These are phyloP conservation scores for Lasioglossum baleicum DNA, from an alignment of 1,140 invertebrate genomes.

Conservation along the genomic window DNA sequence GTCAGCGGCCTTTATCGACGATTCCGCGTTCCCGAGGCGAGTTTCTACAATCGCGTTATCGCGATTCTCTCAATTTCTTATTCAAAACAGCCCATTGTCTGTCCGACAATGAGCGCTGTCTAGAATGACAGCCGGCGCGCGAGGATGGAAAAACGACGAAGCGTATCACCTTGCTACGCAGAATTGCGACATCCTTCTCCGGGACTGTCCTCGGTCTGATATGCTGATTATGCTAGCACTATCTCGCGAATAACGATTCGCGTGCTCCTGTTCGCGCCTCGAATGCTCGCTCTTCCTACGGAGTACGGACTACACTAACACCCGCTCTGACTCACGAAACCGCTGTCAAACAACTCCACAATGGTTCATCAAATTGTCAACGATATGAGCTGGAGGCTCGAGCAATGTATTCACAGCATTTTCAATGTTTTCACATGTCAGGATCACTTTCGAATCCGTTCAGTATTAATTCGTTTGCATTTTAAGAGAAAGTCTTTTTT, in stretches of 20 bases:
- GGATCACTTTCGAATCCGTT: no score
- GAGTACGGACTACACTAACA: neutral
- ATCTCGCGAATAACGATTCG: conserved; percentile 11
- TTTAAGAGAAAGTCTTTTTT: no score
- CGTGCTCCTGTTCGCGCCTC: neutral
- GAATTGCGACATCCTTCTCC: conserved; percentile 57
- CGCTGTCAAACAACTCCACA: neutral
- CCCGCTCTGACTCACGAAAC: neutral
- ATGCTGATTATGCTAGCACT: conserved; percentile 49
- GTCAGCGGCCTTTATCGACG: neutral
- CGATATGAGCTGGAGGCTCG: no score
- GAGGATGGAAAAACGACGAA: conserved; percentile 34
- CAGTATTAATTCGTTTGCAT: no score
- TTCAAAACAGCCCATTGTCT: conserved; percentile 41
- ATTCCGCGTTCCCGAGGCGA: conserved; percentile 3
- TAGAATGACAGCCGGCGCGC: conserved; percentile 47
- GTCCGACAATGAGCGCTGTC: conserved; percentile 45
- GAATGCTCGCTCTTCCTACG: neutral
- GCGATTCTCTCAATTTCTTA: conserved; percentile 28
- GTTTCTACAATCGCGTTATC: neutral
- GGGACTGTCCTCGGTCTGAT: conserved; percentile 63
- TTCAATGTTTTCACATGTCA: no score
- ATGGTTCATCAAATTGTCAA: neutral
- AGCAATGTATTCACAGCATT: no score
- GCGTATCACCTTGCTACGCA: conserved; percentile 51